A percentile compares a stretch with the other conserved stretches of the same genome.
Evolutionary conservation across 1,140 invertebrate species (phyloP).

Genomic region (Agraylea sexmaculata): DNA sequence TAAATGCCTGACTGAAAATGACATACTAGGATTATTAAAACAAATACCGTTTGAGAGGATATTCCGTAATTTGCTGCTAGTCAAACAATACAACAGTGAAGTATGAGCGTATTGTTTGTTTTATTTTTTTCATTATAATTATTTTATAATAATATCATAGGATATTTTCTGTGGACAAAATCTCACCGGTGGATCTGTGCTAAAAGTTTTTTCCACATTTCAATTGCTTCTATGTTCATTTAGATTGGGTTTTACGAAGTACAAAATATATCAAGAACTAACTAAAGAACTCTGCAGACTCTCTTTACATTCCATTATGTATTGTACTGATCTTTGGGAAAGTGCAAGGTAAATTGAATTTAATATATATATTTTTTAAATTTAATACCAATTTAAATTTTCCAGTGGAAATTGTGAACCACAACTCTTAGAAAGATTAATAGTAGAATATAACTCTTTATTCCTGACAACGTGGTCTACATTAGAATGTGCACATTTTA

Average conservation of each 20-base stretch:
- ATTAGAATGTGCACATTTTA: conserved; percentile 13
- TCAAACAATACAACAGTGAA: conserved; percentile 12
- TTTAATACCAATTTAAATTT: neutral
- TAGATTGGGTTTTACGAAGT: conserved; percentile 11
- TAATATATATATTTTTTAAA: neutral
- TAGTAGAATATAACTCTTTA: conserved; percentile 15
- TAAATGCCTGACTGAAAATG: conserved; percentile 11
- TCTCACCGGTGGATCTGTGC: conserved; percentile 13
- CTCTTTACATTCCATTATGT: conserved; percentile 16
- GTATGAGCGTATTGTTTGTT: conserved; percentile 4
- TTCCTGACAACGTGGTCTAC: conserved; percentile 17
- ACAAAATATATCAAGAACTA: conserved; percentile 18
- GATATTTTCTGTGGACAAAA: conserved; percentile 16
- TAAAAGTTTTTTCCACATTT: conserved; percentile 16
- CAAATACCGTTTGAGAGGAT: conserved; percentile 20
- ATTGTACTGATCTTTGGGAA: conserved; percentile 20
- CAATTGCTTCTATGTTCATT: conserved; percentile 14
- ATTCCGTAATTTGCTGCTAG: conserved; percentile 17
- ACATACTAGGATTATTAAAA: conserved; percentile 12
- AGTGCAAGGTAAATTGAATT: conserved; percentile 12
- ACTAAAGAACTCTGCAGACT: conserved; percentile 19
- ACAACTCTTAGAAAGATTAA: conserved; percentile 12
- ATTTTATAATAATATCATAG: conserved; percentile 6
- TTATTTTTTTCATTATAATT: neutral
- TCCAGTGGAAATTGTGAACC: conserved; percentile 16